Evolutionary conservation across 2,888 invertebrate species (phyloP).

Genomic region (Phasia obesa): DNA sequence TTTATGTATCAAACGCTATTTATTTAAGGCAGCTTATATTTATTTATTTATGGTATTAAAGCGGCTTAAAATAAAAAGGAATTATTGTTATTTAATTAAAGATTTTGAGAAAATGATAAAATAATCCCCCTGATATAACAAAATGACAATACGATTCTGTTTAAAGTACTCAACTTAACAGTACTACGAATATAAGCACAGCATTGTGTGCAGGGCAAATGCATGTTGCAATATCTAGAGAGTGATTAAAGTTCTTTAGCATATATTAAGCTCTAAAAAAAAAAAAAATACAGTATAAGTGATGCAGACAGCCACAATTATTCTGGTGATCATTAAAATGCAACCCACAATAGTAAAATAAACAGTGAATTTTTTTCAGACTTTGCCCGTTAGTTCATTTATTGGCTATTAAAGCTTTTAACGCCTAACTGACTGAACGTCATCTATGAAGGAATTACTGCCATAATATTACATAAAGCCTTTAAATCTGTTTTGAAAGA

Average conservation of each 20-base stretch:
- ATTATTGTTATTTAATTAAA: conserved; percentile 70
- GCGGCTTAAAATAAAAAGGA: conserved; percentile 63
- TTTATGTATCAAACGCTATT: conserved; percentile 2
- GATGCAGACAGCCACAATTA: background rate
- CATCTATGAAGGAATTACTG: too few species aligned
- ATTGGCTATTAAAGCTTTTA: too few species aligned
- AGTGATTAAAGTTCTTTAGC: conserved; percentile 24
- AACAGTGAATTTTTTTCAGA: too few species aligned
- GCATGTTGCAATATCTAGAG: conserved; percentile 12
- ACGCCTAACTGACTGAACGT: too few species aligned
- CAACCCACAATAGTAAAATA: too few species aligned
- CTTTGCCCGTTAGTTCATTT: too few species aligned
- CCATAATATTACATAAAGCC: too few species aligned
- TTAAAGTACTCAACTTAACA: background rate
- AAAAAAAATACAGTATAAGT: background rate
- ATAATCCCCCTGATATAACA: conserved; percentile 33
- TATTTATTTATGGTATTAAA: conserved; percentile 53
- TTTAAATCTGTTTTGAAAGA: too few species aligned
- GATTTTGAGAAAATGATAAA: conserved; percentile 55
- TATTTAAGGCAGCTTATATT: conserved; percentile 18
- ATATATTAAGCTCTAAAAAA: background rate
- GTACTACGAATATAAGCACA: background rate
- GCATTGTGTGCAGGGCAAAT: background rate
- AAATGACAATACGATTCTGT: conserved; percentile 39
- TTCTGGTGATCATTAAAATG: background rate